Percentiles rank a stretch among this genome's conserved stretches.
These are phyloP conservation scores for Xanthia icteritia DNA, from an alignment of 2,888 invertebrate genomes.

Conservation along the genomic window DNA sequence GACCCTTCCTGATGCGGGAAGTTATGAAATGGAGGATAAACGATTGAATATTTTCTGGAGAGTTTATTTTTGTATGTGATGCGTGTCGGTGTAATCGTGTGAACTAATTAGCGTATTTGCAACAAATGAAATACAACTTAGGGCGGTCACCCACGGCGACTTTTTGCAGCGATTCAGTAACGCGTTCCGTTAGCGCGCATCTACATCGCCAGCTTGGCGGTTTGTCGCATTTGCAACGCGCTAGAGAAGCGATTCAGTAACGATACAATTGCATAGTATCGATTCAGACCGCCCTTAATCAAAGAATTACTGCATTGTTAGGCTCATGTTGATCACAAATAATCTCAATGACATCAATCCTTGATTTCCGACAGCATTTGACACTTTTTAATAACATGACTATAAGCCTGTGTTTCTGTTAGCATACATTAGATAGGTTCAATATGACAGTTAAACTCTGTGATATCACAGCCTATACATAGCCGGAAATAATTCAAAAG, in stretches of 20 bases:
- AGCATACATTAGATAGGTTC: background rate
- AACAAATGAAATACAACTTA: background rate
- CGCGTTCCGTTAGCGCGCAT: too few species aligned
- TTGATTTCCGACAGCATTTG: background rate
- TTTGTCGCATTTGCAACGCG: too few species aligned
- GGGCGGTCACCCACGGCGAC: too few species aligned
- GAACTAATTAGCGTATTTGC: background rate
- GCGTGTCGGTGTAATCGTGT: background rate
- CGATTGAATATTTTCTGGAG: background rate
- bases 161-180: too few species aligned
- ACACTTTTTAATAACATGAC: background rate
- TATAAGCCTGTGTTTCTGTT: background rate
- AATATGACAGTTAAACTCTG: background rate
- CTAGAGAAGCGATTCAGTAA: too few species aligned
- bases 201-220: too few species aligned
- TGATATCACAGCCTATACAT: background rate
- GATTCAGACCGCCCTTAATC: background rate
- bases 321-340: background rate
- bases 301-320: too few species aligned
- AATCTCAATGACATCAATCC: background rate
- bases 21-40: constrained; percentile 31
- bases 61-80: background rate
- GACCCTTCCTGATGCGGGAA: constrained; percentile 45
- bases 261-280: too few species aligned
- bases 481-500: background rate